Base-by-base conservation (phyloP, 2,888 invertebrate species). In the Seira ritae region DNA sequence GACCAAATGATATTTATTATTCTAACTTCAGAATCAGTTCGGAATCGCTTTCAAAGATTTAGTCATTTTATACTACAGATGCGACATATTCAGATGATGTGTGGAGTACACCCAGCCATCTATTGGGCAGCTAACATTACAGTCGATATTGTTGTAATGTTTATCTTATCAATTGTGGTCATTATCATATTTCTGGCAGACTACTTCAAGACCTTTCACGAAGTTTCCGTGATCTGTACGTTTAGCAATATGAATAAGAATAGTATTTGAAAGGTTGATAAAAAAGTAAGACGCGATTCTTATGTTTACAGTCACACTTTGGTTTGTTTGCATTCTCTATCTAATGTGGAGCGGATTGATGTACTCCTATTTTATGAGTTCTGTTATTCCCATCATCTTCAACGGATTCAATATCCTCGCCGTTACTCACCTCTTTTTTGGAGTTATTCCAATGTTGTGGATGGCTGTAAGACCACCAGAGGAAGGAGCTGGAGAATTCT, bases 1-100 rank as follows among this genome's bases (percentile, higher is more conserved):
- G n/a, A n/a, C n/a, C n/a, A n/a, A n/a, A n/a, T n/a, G n/a, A n/a
- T n/a, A n/a, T n/a, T n/a, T n/a, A n/a, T n/a, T n/a, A n/a, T n/a
- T n/a, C n/a, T n/a, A n/a, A n/a, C n/a, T n/a, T n/a, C n/a, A n/a
- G n/a, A n/a, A n/a, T n/a, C n/a, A n/a, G n/a, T n/a, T n/a, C n/a
- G n/a, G n/a, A n/a, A n/a, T n/a, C n/a, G n/a, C n/a, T n/a, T n/a
- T n/a, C n/a, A n/a, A n/a, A n/a, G n/a, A n/a, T n/a, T n/a, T n/a
- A n/a, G n/a, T n/a, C n/a, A n/a, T n/a, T n/a, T n/a, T n/a, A n/a
- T n/a, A n/a, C n/a, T n/a, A 42, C 66, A 87, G 87, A 81, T 88
- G 76, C 87, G 87, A 23, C 87, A 87, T 20, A n/a, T 88, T 3
- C 87, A 87, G 42, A 24, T 85, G 1, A 88, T 88, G 88, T 82